Evolutionary conservation across 2,113 vertebrate species (phyloP).

Genomic region (Tetraodon nigroviridis): DNA sequence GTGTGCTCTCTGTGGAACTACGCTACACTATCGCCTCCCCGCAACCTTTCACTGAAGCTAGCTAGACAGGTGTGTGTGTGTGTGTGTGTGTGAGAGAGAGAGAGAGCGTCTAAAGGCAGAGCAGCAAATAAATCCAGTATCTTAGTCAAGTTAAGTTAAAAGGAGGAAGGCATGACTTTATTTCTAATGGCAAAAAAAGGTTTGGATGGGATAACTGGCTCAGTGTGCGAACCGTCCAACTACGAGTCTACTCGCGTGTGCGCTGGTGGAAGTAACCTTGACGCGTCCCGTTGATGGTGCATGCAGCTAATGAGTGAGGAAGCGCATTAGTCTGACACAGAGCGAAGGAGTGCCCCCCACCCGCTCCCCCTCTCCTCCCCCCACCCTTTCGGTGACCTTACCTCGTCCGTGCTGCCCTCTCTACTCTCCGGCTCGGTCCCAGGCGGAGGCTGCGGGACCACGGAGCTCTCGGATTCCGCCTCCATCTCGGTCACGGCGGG

Average conservation of each 20-base stretch:
- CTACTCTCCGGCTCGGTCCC: constrained; percentile 63
- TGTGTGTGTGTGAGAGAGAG: too few relatives aligned
- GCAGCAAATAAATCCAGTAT: constrained; percentile 1
- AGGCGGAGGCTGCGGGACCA: constrained; percentile 61
- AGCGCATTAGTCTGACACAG: constrained; percentile 51
- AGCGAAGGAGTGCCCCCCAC: constrained; percentile 13
- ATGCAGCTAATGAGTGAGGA: constrained; percentile 52
- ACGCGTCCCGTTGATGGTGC: constrained; percentile 15
- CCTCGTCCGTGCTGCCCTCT: constrained; percentile 72
- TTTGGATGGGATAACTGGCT: not conserved
- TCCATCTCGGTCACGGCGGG: constrained; percentile 71
- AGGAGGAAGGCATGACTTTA: constrained; percentile 33
- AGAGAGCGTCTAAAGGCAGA: constrained; percentile 32
- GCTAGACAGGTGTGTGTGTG: constrained; percentile 20
- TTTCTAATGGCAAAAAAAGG: not conserved
- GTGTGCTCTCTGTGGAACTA: too few relatives aligned
- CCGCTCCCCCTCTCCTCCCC: not conserved
- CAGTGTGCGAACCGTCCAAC: not conserved
- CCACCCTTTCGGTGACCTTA: constrained; percentile 62
- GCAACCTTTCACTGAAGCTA: constrained; percentile 5
- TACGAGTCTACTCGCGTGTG: constrained; percentile 10
- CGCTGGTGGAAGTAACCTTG: constrained; percentile 42
- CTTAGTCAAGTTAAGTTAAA: constrained; percentile 25
- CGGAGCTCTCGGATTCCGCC: constrained; percentile 60
- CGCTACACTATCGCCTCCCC: too few relatives aligned